phyloP scores from a whole-genome alignment of 1,140 invertebrate species.

The Drosophila jambulina region DNA sequence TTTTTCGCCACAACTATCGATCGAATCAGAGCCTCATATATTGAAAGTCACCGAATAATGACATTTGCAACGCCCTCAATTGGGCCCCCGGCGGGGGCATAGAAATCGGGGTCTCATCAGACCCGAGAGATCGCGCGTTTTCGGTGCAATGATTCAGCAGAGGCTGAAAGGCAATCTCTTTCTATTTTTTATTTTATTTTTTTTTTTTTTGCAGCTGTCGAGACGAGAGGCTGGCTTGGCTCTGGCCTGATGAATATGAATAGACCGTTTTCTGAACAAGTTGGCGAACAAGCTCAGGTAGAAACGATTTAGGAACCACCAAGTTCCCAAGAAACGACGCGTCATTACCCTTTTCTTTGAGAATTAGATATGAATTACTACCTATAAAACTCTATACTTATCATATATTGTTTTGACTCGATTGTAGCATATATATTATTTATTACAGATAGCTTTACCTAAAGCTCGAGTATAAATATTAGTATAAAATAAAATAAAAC shows the following conservation, averaged over 20 bases:
- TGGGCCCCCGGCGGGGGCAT: constrained; percentile 1
- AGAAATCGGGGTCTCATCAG: constrained; percentile 38
- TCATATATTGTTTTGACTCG: background rate
- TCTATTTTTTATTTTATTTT: background rate
- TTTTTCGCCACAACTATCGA: constrained; percentile 9
- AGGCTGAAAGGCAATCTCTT: constrained; percentile 27
- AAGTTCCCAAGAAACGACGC: background rate
- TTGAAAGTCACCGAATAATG: constrained; percentile 33
- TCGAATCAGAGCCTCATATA: background rate
- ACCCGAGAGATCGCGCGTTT: constrained; percentile 14
- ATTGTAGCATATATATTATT: background rate
- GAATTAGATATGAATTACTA: background rate
- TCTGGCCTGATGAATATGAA: constrained; percentile 42
- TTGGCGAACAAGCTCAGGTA: constrained; percentile 47
- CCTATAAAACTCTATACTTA: no score
- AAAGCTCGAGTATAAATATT: no score
- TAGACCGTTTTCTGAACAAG: constrained; percentile 33
- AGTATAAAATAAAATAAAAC: no score
- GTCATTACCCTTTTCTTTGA: background rate
- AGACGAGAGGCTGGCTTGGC: constrained; percentile 2
- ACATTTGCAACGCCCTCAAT: constrained; percentile 53
- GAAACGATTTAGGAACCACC: constrained; percentile 11
- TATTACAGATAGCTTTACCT: no score
- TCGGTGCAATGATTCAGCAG: constrained; percentile 46
- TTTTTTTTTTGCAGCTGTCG: constrained; percentile 50